These are phyloP conservation scores for Phocoena phocoena DNA, from an alignment of 2,113 vertebrate species.

Conservation along the genomic window DNA sequence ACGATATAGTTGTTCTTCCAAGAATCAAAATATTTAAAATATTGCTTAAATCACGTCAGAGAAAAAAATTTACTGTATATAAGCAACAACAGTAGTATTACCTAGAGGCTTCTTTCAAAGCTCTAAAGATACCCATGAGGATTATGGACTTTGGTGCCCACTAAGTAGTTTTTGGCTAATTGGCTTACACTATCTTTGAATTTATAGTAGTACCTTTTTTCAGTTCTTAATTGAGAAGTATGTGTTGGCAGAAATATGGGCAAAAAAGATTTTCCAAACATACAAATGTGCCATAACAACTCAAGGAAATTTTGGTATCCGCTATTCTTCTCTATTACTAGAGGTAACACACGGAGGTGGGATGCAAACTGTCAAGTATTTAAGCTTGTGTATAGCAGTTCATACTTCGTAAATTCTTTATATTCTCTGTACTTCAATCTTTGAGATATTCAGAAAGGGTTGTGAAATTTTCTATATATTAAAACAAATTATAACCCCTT, in stretches of 20 bases:
- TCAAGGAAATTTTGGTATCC: not conserved
- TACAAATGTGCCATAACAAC: not conserved
- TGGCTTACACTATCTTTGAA: not conserved
- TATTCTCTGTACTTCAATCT: not conserved
- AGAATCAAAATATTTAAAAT: not conserved
- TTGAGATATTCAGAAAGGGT: not conserved
- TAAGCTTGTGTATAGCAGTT: not conserved
- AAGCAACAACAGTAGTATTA: not conserved
- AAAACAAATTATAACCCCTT: not conserved
- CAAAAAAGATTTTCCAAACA: conserved; percentile 20
- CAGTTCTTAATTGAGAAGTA: not conserved
- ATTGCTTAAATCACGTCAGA: not conserved
- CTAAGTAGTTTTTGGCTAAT: not conserved
- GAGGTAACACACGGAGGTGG: not conserved
- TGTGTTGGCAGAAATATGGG: not conserved
- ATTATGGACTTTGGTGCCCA: not conserved
- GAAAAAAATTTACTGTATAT: not conserved
- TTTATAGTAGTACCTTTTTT: not conserved
- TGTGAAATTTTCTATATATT: not conserved
- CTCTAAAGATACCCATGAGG: not conserved
- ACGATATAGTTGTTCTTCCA: not conserved
- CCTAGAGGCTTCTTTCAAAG: not conserved
- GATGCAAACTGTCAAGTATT: not conserved
- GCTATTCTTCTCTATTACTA: not conserved
- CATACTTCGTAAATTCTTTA: not conserved